Evolutionary conservation across 1,140 invertebrate genomes (phyloP).

Genomic region (Ostrea edulis): DNA sequence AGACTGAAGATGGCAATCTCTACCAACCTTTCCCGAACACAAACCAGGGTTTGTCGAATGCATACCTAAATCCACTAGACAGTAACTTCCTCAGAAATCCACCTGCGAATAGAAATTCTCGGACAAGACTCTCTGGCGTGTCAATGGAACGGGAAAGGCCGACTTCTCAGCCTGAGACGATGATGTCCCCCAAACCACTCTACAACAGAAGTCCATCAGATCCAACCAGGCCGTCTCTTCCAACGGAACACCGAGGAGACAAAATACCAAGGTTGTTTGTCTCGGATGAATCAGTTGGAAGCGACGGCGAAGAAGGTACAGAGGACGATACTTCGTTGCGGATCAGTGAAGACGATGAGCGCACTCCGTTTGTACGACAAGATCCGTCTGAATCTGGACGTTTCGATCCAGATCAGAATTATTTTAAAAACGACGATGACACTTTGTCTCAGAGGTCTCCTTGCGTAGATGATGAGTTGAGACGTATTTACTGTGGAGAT

Average conservation of each 20-base stretch:
- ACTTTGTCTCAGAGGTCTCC: background rate
- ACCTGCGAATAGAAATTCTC: conserved; percentile 39
- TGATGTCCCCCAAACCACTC: conserved; percentile 4
- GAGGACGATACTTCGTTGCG: conserved; percentile 52
- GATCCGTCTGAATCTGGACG: background rate
- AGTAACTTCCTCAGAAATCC: conserved; percentile 40
- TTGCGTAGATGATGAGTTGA: background rate
- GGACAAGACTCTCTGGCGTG: conserved; percentile 50
- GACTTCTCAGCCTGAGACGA: background rate
- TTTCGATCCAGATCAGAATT: conserved; percentile 1
- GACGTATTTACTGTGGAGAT: conserved; percentile 3
- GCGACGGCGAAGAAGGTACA: conserved; percentile 58
- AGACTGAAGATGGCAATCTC: conserved; percentile 63
- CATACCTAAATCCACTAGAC: conserved; percentile 59
- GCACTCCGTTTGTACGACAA: conserved; percentile 20
- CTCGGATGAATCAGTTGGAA: conserved; percentile 43
- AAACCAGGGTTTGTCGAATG: conserved; percentile 48
- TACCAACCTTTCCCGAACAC: conserved; percentile 45
- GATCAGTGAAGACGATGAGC: conserved; percentile 61
- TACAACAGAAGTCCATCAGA: conserved; percentile 19
- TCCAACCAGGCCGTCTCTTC: background rate
- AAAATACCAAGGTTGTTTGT: conserved; percentile 45
- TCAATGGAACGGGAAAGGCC: conserved; percentile 44
- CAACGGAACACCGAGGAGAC: background rate
- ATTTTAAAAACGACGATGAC: background rate